Conservation (phyloP, 2,888 invertebrate species). For the Phyllotreta cruciferae region DNA sequence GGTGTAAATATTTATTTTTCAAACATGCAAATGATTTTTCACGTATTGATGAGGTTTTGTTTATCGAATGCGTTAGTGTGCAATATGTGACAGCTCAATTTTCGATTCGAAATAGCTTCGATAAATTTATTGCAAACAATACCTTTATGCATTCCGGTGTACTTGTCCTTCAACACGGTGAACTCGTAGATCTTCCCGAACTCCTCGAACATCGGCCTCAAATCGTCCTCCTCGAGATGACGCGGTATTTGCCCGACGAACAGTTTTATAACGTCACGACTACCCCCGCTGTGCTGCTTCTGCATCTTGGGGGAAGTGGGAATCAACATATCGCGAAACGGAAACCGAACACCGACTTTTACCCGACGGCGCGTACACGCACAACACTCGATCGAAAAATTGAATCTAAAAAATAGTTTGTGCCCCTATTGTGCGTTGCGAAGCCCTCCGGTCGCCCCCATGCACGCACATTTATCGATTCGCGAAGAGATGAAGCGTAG, state of each 20-base stretch:
- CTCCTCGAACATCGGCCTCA: conserved; percentile 90
- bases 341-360: background rate
- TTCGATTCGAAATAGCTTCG: background rate
- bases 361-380: background rate
- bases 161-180: conserved; percentile 92
- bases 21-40: too few relatives aligned
- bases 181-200: conserved; percentile 94
- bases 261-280: conserved; percentile 74
- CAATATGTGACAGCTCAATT: background rate
- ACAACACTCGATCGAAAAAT: conserved; percentile 20
- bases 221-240: conserved; percentile 85
- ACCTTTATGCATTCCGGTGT: conserved; percentile 97
- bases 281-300: conserved; percentile 38
- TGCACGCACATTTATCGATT: conserved; percentile 31
- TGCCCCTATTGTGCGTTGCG: conserved; percentile 6
- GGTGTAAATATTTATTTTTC: too few relatives aligned
- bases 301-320: conserved; percentile 57
- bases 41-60: too few relatives aligned
- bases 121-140: conserved; percentile 8
- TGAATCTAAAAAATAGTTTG: conserved; percentile 23
- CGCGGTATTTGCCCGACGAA: conserved; percentile 94
- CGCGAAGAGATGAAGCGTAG: conserved; percentile 8
- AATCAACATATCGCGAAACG: conserved; percentile 54
- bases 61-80: background rate
- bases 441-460: conserved; percentile 13